Evolutionary conservation across 2,113 vertebrate species (phyloP), one percentile per base, ranked within the genome.

Genomic region (Talpa occidentalis): DNA sequence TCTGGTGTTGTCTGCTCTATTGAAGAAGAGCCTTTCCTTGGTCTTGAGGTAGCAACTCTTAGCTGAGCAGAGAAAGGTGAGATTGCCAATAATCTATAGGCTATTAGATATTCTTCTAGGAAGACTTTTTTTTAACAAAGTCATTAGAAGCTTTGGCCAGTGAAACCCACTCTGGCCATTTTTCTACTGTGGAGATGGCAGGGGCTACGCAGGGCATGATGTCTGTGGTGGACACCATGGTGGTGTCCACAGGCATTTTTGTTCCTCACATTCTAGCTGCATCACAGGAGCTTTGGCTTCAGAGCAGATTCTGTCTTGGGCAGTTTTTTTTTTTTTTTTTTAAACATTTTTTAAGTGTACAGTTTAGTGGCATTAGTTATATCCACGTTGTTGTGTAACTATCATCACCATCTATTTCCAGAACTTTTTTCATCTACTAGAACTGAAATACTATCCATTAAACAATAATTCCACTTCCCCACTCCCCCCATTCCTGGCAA

Each of bases 61-160:
- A 93, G 85, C 49, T 92, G 69, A 83, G 49, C 52, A 94, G 52
- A 90, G 44, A 73, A 85, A 78, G 54, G 37, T 54, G 66, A 83
- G 35, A 88, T 56, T 28, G 16, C 62, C 84, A 30, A 11, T 78
- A 86, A 56, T 72, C 14, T 82, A 17, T 90, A 26, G 59, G 35
- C 60, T 44, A 85, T 47, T 49, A 49, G 49, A 52, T 3, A 59
- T 14, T 89, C 44, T 91, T 70, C 3, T 21, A 37, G 67, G 88
- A 90, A 89, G 47, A 22, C 30, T 87, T 70, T 40, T 87, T 24
- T 88, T 90, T 3, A 66, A 66, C 60, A 62, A 62, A 66, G 62
- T 14, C 28, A n/a, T 66, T 30, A 30, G 60, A 32, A 67, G 32
- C 32, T 12, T n/a, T 67, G 64, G 16, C 88, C 67, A 69, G n/a